Evolutionary conservation across 2,797 vertebrate species (phyloP).

Genomic region (Emys orbicularis): DNA sequence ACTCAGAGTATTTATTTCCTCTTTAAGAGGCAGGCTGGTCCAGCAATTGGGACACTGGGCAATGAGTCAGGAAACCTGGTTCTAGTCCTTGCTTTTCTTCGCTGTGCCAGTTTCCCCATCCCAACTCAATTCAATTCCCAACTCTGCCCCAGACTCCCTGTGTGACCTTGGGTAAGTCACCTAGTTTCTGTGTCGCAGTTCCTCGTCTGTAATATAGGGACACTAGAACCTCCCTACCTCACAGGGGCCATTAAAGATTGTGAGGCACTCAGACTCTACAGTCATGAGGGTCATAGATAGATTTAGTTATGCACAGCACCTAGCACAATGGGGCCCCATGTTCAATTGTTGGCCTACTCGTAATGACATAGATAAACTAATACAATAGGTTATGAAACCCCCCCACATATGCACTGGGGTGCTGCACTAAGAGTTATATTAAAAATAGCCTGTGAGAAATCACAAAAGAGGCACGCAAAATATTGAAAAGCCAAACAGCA

Average conservation of each 20-base stretch:
- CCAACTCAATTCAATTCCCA: background rate
- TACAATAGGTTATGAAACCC: background rate
- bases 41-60: background rate
- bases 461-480: background rate
- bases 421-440: background rate
- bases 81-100: background rate
- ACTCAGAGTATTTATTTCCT: constrained; percentile 74
- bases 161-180: background rate
- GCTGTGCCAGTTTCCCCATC: constrained; percentile 14
- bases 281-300: background rate
- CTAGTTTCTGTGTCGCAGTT: background rate
- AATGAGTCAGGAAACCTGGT: background rate
- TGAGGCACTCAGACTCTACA: background rate
- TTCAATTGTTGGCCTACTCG: background rate
- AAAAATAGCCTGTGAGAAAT: background rate
- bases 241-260: background rate
- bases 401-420: background rate
- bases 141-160: background rate
- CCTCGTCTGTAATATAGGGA: background rate
- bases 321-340: background rate
- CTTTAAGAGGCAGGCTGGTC: constrained; percentile 57
- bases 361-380: background rate
- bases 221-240: background rate
- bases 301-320: background rate
- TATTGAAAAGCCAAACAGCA: background rate